A percentile compares a stretch with the other conserved stretches of the same genome.
Evolutionary conservation across 2,888 invertebrate genomes (phyloP).

Genomic region (Lochmaea capreae): DNA sequence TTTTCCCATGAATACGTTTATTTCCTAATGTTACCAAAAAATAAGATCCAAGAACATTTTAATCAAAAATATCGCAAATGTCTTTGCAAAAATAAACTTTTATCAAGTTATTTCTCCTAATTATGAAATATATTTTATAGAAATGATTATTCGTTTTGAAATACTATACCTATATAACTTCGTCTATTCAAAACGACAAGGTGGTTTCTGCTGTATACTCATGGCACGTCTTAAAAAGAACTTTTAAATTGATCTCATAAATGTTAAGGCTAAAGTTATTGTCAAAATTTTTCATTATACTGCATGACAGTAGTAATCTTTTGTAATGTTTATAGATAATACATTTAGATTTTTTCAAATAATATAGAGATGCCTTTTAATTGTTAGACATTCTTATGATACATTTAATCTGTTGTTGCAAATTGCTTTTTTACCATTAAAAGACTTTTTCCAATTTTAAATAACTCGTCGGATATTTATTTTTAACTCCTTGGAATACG

Average conservation of each 20-base stretch:
- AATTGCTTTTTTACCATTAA: background rate
- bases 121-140: too few species aligned
- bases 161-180: too few species aligned
- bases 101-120: too few species aligned
- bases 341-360: background rate
- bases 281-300: background rate
- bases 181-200: background rate
- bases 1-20: too few species aligned
- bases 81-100: too few species aligned
- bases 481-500: background rate
- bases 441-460: conserved; percentile 6
- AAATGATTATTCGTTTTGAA: too few species aligned
- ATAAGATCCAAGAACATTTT: too few species aligned
- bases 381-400: conserved; percentile 12
- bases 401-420: conserved; percentile 7
- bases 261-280: background rate
- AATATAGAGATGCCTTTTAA: conserved; percentile 19
- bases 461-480: background rate
- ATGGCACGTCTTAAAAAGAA: background rate
- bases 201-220: background rate
- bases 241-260: background rate
- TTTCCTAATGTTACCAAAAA: too few species aligned
- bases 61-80: too few species aligned
- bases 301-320: background rate
- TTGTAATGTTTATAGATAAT: background rate